Conservation (phyloP, 2,797 vertebrate species). For the Gobionotothen gibberifrons region DNA sequence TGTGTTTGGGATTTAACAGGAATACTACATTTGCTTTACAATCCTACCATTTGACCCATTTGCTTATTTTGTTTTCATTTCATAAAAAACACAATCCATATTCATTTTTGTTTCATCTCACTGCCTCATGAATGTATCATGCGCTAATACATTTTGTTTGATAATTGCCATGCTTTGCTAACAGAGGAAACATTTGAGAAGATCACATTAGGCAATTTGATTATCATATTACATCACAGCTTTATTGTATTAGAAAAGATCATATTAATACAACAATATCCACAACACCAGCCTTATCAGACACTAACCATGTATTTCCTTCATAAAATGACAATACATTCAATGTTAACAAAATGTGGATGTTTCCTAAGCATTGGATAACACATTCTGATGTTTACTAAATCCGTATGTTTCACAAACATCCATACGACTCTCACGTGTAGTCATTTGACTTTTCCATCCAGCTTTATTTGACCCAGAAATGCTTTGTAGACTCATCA, state of each 20-base stretch:
- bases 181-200: conserved; percentile 54
- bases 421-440: neutral
- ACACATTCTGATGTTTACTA: conserved; percentile 12
- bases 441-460: conserved; percentile 10
- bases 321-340: conserved; percentile 22
- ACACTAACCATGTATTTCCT: conserved; percentile 26
- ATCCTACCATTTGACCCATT: conserved; percentile 18
- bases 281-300: conserved; percentile 10
- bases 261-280: conserved; percentile 27
- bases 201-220: conserved; percentile 23
- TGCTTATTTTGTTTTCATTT: conserved; percentile 28
- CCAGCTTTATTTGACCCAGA: conserved; percentile 1
- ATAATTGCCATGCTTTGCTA: conserved; percentile 60
- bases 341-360: conserved; percentile 30
- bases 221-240: conserved; percentile 19
- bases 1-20: conserved; percentile 22
- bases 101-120: conserved; percentile 52
- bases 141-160: conserved; percentile 55
- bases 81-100: conserved; percentile 27
- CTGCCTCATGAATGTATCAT: conserved; percentile 51
- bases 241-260: conserved; percentile 25
- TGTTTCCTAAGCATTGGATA: neutral
- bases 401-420: conserved; percentile 3
- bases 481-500: conserved; percentile 8
- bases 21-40: conserved; percentile 38